A percentile compares a stretch with the other conserved stretches of the same genome.
Evolutionary conservation across 2,113 vertebrate genomes (phyloP).

Genomic region (Pterocles orientalis): DNA sequence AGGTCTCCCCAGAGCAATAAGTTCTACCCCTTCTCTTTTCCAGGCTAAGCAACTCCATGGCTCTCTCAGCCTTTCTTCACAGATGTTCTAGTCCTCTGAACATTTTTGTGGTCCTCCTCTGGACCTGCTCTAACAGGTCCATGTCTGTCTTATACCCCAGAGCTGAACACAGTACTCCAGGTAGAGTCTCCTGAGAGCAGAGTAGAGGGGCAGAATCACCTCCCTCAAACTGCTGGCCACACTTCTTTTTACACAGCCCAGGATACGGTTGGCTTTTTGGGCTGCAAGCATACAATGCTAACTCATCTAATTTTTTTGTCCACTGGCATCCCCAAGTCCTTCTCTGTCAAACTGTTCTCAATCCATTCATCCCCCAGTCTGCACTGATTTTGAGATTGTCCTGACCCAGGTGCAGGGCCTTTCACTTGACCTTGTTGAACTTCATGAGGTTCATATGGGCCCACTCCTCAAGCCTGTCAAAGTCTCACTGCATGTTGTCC

Average conservation of each 20-base stretch:
- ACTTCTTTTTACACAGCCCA: background rate
- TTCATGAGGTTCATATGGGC: too few relatives aligned
- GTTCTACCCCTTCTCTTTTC: background rate
- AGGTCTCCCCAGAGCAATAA: background rate
- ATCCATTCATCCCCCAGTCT: too few relatives aligned
- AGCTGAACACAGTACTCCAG: background rate
- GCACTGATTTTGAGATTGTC: too few relatives aligned
- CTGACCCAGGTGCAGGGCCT: too few relatives aligned
- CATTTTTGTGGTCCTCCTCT: background rate
- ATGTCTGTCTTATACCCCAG: background rate
- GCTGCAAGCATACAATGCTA: too few relatives aligned
- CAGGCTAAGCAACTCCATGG: background rate
- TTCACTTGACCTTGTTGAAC: too few relatives aligned
- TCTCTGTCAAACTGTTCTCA: too few relatives aligned
- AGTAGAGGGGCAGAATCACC: fast-evolving
- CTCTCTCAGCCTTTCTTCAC: background rate
- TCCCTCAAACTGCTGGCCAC: background rate
- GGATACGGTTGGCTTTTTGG: too few relatives aligned
- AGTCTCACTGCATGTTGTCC: fast-evolving
- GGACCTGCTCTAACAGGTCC: background rate
- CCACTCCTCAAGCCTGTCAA: background rate
- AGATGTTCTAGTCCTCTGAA: background rate
- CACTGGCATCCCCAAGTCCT: too few relatives aligned
- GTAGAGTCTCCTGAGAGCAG: background rate
- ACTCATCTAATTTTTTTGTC: too few relatives aligned